Evolutionary conservation across 2,888 invertebrate genomes (phyloP).

Genomic region (Ceraclea dissimilis): DNA sequence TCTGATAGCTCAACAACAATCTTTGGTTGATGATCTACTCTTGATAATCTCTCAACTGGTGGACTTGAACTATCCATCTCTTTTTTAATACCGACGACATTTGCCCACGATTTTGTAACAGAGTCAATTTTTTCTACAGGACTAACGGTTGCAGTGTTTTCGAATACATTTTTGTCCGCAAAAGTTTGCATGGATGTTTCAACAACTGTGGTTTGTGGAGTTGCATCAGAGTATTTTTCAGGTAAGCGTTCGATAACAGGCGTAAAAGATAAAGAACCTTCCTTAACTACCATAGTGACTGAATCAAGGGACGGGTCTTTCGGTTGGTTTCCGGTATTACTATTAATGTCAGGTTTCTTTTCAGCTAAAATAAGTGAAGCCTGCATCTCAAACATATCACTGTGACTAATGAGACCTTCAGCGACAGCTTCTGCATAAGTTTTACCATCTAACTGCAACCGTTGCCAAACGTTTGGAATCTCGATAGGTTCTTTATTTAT

Average conservation of each 20-base stretch:
- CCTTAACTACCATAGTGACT: background rate
- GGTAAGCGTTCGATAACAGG: background rate
- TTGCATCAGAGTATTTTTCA: no score
- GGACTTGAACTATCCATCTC: background rate
- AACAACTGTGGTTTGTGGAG: background rate
- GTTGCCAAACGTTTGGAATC: slow-evolving; percentile 43
- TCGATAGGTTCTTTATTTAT: background rate
- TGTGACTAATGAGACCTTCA: slow-evolving; percentile 29
- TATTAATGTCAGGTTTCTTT: background rate
- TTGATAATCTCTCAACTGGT: slow-evolving; percentile 27
- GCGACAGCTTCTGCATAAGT: slow-evolving; percentile 65
- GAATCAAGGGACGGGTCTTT: background rate
- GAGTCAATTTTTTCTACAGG: background rate
- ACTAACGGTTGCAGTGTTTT: background rate
- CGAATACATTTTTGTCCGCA: background rate
- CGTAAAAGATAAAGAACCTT: background rate
- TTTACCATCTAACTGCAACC: slow-evolving; percentile 50
- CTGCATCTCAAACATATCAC: background rate
- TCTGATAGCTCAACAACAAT: slow-evolving; percentile 28
- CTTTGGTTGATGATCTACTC: slow-evolving; percentile 20
- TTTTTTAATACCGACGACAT: slow-evolving; percentile 25
- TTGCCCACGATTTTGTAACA: slow-evolving; percentile 26
- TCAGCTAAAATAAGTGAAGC: no score
- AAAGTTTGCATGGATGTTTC: background rate
- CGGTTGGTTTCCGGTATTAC: background rate